Conservation (phyloP, 2,797 vertebrate genomes). For the Lutjanus argentimaculatus region DNA sequence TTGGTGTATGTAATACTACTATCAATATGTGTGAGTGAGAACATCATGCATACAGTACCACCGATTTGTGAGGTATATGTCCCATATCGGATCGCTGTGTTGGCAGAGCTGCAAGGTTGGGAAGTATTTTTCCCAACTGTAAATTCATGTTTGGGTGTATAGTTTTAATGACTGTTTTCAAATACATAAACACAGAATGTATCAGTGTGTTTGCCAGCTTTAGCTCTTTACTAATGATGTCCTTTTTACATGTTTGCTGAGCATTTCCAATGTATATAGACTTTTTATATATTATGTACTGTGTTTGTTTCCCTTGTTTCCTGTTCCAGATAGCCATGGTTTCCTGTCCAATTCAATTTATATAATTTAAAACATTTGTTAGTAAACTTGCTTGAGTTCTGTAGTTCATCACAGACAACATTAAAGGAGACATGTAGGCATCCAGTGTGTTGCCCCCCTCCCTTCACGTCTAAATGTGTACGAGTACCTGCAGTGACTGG, state of each 20-base stretch:
- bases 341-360: background rate
- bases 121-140: background rate
- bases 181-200: background rate
- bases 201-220: background rate
- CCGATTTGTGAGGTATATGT: constrained; percentile 2
- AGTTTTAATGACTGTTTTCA: background rate
- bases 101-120: background rate
- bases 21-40: constrained; percentile 19
- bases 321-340: background rate
- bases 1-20: constrained; percentile 30
- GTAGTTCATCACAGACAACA: background rate
- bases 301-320: background rate
- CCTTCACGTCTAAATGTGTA: no score
- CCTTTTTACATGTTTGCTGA: background rate
- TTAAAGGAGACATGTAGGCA: background rate
- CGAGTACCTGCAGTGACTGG: no score
- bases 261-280: background rate
- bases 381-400: background rate
- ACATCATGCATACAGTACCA: background rate
- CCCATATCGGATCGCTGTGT: background rate
- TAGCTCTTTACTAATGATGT: background rate
- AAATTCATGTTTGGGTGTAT: background rate
- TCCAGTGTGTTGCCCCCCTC: no score
- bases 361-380: constrained; percentile 7
- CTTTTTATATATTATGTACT: background rate